phyloP scores from a whole-genome alignment of 2,113 vertebrate genomes.

The Oryctolagus cuniculus region DNA sequence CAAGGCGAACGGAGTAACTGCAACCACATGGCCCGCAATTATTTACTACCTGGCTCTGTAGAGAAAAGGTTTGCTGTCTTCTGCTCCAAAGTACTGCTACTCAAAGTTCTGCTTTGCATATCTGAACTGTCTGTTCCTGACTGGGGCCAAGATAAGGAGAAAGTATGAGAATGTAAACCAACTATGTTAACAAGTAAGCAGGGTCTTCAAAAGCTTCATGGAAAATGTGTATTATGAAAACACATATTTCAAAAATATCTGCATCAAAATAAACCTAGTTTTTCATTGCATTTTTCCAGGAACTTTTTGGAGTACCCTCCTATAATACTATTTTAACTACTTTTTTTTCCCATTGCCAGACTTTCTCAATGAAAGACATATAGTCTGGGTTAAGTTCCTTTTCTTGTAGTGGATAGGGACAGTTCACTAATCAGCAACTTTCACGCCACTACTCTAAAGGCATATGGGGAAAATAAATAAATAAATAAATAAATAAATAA shows the following conservation, averaged over 20 bases:
- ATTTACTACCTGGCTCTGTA: neutral
- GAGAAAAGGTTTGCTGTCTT: neutral
- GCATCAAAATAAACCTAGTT: too few relatives aligned
- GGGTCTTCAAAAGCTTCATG: too few relatives aligned
- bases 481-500: too few relatives aligned
- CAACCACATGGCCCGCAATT: neutral
- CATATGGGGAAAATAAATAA: too few relatives aligned
- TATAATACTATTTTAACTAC: neutral
- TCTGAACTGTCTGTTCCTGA: neutral
- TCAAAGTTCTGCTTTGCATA: conserved; percentile 13
- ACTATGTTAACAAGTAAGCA: neutral
- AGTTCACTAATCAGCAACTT: neutral
- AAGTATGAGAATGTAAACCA: neutral
- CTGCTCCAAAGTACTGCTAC: neutral
- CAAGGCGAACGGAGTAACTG: neutral
- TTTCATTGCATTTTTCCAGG: too few relatives aligned
- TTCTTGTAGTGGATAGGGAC: neutral
- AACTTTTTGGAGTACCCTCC: too few relatives aligned
- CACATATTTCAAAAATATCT: too few relatives aligned
- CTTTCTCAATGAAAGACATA: conserved; percentile 24
- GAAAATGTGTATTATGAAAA: too few relatives aligned
- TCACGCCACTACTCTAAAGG: neutral
- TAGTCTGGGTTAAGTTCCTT: neutral
- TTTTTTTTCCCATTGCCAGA: neutral
- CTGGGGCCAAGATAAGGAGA: neutral